These are phyloP conservation scores for Centropristis striata DNA, from an alignment of 2,113 vertebrate species.

Conservation along the genomic window DNA sequence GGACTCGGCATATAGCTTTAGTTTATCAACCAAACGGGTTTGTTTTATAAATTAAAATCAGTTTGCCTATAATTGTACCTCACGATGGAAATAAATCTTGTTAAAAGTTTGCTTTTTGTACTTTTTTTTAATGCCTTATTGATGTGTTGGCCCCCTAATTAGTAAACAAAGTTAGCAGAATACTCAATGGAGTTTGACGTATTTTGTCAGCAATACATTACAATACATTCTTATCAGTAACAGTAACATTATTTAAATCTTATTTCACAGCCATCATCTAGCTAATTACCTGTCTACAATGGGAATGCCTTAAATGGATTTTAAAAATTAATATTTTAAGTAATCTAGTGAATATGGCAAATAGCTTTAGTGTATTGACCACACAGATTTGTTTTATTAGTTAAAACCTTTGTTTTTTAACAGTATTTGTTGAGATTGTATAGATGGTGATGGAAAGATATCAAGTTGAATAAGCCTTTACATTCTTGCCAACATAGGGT, in stretches of 20 bases:
- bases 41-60: neutral
- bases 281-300: neutral
- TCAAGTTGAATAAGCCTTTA: too few relatives aligned
- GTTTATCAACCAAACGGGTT: neutral
- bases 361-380: too few relatives aligned
- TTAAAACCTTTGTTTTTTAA: too few relatives aligned
- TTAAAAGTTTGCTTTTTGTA: neutral
- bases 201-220: neutral
- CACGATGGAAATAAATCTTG: neutral
- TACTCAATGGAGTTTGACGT: slow-evolving; percentile 1
- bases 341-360: too few relatives aligned
- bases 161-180: neutral
- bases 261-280: neutral
- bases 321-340: too few relatives aligned
- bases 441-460: too few relatives aligned
- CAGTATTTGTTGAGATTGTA: too few relatives aligned
- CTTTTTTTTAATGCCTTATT: slow-evolving; percentile 6
- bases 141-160: rapidly evolving
- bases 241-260: too few relatives aligned
- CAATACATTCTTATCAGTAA: too few relatives aligned
- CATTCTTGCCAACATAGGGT: neutral
- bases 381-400: too few relatives aligned
- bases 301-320: neutral
- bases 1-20: slow-evolving; percentile 1
- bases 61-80: neutral